Evolutionary conservation across 1,140 invertebrate genomes (phyloP), one percentile per base, ranked within the genome.

Genomic region (Pygmarrhopalites habei): DNA sequence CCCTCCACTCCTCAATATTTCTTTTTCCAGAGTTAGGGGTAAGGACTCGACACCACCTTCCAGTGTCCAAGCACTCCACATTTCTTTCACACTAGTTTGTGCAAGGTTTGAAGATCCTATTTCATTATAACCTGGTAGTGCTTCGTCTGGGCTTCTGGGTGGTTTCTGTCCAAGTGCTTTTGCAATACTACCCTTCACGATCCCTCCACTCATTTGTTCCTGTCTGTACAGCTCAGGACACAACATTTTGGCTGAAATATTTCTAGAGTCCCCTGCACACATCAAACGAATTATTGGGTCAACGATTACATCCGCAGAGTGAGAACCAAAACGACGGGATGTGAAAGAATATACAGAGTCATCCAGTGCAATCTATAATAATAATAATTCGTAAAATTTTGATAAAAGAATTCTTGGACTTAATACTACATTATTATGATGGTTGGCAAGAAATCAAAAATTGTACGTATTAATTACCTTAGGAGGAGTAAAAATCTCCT

Each of bases 211-310:
- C 63, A 84, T 81, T 73, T 92, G 87, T 77, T 97, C 93, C 44
- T 81, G 80, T 58, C 89, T 83, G 77, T 90, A 92, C n/a, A 92
- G 68, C 2, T 77, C 73, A 70, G 83, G 83, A 77, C 93, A 83
- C 29, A 94, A 77, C 68, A 93, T 88, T 67, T 88, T 87, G 0
- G 94, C 86, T 73, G 90, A 93, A 17, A 97, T 86, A 75, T 91
- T 80, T 62, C 86, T 85, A 0, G 90, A 84, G 79, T 96, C 85
- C 26, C 92, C 93, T 1, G 90, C 92, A 81, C 87, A 93, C 64
- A 96, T 90, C 17, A 93, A 93, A 74, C 91, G 87, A 64, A 93
- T 85, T 77, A 98, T 78, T 5, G 93, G 85, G 73, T 90, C 86
- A 29, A 91, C 83, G 0, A 86, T 78, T 78, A 89, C 90, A 68